phyloP scores from a whole-genome alignment of 2,797 vertebrate genomes.

The Hippocampus kuda region DNA sequence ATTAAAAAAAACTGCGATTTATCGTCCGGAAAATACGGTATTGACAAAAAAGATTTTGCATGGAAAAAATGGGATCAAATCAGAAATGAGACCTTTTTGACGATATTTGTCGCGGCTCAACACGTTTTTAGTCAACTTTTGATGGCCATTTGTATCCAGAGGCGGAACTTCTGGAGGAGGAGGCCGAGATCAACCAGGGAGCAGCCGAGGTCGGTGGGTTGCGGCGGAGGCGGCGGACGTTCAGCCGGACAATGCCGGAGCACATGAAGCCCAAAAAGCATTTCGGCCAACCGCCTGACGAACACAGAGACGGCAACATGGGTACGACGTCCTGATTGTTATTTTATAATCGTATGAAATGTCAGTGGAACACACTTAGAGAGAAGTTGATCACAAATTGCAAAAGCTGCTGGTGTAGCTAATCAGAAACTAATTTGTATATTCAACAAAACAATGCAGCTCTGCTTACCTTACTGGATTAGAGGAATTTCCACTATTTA shows the following conservation, averaged over 20 bases:
- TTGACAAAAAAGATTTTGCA: too few species aligned
- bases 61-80: too few species aligned
- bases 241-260: constrained; percentile 70
- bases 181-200: constrained; percentile 72
- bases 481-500: neutral
- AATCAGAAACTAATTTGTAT: neutral
- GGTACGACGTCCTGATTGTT: constrained; percentile 35
- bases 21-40: too few species aligned
- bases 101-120: too few species aligned
- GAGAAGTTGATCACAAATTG: too few species aligned
- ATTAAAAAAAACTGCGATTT: too few species aligned
- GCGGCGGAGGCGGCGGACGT: constrained; percentile 76
- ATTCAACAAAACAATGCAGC: neutral
- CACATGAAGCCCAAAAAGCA: constrained; percentile 69
- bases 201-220: constrained; percentile 69
- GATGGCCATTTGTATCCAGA: constrained; percentile 55
- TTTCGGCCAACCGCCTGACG: constrained; percentile 58
- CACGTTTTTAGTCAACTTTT: neutral
- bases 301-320: constrained; percentile 42
- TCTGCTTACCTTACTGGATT: neutral
- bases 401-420: too few species aligned
- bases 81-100: too few species aligned
- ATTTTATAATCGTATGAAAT: neutral
- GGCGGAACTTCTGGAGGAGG: constrained; percentile 80
- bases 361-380: neutral